Evolutionary conservation across 2,113 vertebrate genomes (phyloP).

Genomic region (Chroicocephalus ridibundus): DNA sequence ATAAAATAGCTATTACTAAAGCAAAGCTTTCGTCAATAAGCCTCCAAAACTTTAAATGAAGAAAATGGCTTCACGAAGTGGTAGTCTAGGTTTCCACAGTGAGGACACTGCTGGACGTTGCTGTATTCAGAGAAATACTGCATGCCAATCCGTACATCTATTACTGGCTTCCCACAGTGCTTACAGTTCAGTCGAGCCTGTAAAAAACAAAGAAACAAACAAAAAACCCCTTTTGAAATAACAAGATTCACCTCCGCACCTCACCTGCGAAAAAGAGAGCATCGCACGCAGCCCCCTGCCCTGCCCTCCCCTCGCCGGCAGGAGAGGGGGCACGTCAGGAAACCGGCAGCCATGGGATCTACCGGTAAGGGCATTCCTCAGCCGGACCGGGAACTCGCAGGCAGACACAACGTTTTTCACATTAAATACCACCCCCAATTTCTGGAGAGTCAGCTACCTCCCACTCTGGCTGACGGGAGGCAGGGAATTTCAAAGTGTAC

Average conservation of each 20-base stretch:
- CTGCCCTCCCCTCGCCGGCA: background rate
- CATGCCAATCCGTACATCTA: constrained; percentile 97
- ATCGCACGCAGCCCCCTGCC: background rate
- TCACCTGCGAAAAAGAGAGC: background rate
- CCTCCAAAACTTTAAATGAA: constrained; percentile 98
- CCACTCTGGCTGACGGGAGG: background rate
- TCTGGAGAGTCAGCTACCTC: background rate
- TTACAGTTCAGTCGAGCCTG: constrained; percentile 99
- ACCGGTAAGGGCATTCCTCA: background rate
- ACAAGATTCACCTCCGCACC: background rate
- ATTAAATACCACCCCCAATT: background rate
- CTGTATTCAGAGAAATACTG: constrained; percentile 99
- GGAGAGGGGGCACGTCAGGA: background rate
- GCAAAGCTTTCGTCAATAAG: constrained; percentile 98
- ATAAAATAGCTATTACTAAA: constrained; percentile 90
- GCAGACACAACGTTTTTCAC: background rate
- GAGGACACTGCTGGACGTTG: constrained; percentile 98
- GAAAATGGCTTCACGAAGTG: constrained; percentile 99
- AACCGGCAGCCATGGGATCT: background rate
- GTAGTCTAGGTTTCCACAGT: constrained; percentile 99
- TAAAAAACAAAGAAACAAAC: constrained; percentile 5
- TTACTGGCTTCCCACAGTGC: constrained; percentile 97
- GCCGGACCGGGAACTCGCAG: fast-evolving
- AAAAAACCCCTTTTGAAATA: background rate
- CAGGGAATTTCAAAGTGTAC: background rate